These are phyloP conservation scores for Pluvianellus socialis DNA, from an alignment of 2,113 vertebrate species.

Conservation along the genomic window DNA sequence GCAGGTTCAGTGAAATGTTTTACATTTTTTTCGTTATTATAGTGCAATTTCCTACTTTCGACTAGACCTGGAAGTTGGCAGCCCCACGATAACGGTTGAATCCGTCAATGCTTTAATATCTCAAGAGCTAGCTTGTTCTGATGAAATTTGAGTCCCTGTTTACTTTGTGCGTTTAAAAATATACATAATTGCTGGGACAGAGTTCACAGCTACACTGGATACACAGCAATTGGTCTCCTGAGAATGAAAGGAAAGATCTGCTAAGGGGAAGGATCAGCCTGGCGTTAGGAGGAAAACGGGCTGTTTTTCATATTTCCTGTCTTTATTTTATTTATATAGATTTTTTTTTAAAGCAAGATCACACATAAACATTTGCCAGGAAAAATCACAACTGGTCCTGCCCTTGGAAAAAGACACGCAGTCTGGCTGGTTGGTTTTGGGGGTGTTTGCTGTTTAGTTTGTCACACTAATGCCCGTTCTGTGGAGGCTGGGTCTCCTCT, in stretches of 20 bases:
- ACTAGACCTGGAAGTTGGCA: background rate
- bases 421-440: background rate
- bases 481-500: background rate
- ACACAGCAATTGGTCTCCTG: background rate
- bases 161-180: conserved; percentile 24
- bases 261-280: background rate
- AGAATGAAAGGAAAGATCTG: background rate
- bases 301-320: background rate
- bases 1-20: background rate
- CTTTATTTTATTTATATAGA: background rate
- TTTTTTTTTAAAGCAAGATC: background rate
- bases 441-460: background rate
- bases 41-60: background rate
- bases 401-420: background rate
- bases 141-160: background rate
- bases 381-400: conserved; percentile 4
- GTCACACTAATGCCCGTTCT: background rate
- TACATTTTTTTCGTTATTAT: background rate
- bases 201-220: background rate
- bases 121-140: background rate
- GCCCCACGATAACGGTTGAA: background rate
- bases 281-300: background rate
- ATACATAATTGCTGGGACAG: background rate
- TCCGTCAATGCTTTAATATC: background rate
- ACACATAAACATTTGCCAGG: background rate